Conservation (phyloP, 2,888 invertebrate genomes). For the Poecilobothrus nobilitatus region DNA sequence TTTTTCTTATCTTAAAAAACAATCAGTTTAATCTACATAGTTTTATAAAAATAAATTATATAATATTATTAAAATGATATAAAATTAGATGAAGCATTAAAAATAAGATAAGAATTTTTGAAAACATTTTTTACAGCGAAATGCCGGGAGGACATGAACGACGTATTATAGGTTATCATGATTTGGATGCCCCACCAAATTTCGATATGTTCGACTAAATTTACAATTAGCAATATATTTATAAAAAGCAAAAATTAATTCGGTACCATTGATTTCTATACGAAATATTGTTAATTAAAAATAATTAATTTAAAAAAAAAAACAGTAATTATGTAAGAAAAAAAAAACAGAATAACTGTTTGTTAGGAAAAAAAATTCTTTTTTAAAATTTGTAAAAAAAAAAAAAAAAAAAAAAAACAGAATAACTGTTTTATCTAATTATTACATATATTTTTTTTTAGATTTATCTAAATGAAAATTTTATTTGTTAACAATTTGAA, state of each 20-base stretch:
- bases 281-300: too few relatives aligned
- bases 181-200: constrained; percentile 80
- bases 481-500: too few relatives aligned
- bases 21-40: background rate
- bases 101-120: background rate
- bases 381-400: background rate
- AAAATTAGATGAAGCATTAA: background rate
- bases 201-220: constrained; percentile 58
- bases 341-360: background rate
- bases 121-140: constrained; percentile 47
- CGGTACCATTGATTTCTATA: background rate
- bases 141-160: constrained; percentile 61
- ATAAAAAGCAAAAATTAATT: background rate
- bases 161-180: constrained; percentile 79
- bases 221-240: background rate
- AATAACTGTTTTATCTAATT: too few relatives aligned
- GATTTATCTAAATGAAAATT: too few relatives aligned
- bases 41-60: background rate
- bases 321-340: background rate
- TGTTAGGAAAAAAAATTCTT: background rate
- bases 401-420: background rate
- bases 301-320: too few relatives aligned
- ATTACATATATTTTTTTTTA: too few relatives aligned
- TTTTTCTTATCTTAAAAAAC: background rate
- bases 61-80: background rate